phyloP scores from a whole-genome alignment of 2,113 vertebrate genomes.

The Thomomys bottae region DNA sequence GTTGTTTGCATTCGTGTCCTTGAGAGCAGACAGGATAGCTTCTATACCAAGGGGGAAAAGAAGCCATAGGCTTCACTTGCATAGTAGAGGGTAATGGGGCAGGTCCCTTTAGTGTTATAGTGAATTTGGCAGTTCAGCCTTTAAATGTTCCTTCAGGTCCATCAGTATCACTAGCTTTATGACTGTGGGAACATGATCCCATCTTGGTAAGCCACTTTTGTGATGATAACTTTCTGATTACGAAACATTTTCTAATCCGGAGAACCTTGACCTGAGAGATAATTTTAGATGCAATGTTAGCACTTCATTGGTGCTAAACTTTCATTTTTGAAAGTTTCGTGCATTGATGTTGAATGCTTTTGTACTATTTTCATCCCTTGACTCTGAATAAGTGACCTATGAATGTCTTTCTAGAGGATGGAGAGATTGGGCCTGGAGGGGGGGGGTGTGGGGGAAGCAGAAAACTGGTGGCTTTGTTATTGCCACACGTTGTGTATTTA shows the following conservation, averaged over 20 bases:
- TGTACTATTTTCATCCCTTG: neutral
- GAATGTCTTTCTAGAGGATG: neutral
- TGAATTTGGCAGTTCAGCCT: neutral
- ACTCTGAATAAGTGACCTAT: neutral
- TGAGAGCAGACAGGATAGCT: conserved; percentile 8
- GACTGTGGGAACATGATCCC: neutral
- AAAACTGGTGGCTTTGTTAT: neutral
- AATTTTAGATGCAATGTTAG: neutral
- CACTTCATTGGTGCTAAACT: neutral
- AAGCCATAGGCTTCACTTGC: too few relatives aligned
- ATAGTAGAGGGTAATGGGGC: neutral
- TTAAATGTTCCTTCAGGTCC: neutral
- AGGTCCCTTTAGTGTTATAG: neutral
- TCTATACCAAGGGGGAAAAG: neutral
- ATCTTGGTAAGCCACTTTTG: neutral
- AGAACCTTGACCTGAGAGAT: neutral
- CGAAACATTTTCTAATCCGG: neutral
- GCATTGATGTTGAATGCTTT: neutral
- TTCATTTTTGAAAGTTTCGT: neutral
- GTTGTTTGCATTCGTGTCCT: neutral
- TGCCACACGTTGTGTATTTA: neutral
- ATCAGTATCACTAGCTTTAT: neutral
- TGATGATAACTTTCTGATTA: neutral
- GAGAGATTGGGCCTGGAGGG: neutral
- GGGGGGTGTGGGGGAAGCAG: too few relatives aligned